Evolutionary conservation across 2,797 vertebrate genomes (phyloP).

Genomic region (Galago senegalensis): DNA sequence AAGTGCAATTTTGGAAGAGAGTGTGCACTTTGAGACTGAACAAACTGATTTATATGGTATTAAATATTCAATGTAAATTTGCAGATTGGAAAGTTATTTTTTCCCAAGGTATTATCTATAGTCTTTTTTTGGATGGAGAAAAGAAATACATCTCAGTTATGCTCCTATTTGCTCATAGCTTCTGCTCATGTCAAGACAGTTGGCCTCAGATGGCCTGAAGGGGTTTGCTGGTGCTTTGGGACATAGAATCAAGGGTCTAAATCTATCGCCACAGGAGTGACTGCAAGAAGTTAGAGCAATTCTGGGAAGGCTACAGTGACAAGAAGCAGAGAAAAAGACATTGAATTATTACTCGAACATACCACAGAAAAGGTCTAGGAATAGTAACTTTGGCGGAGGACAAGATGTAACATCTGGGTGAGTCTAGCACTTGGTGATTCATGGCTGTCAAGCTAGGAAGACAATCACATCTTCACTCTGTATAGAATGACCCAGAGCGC

Average conservation of each 20-base stretch:
- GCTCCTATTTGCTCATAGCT: not conserved
- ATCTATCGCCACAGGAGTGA: not conserved
- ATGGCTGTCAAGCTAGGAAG: not conserved
- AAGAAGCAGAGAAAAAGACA: not conserved
- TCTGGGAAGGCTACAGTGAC: not conserved
- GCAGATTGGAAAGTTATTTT: constrained; percentile 44
- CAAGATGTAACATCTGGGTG: not conserved
- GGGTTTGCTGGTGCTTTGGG: not conserved
- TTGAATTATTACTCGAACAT: not conserved
- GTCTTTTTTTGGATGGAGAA: not conserved
- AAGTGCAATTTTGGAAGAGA: not conserved
- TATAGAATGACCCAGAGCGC: not conserved
- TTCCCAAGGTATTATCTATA: not conserved
- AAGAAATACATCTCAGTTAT: not conserved
- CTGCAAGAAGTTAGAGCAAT: not conserved
- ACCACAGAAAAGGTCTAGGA: not conserved
- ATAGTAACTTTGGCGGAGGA: not conserved
- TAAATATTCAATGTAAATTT: constrained; percentile 52
- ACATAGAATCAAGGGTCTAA: not conserved
- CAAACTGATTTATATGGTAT: constrained; percentile 7
- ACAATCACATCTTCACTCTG: not conserved
- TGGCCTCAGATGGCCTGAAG: not conserved
- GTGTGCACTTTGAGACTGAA: not conserved
- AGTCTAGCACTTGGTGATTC: not conserved
- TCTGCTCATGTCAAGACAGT: not conserved